These are phyloP conservation scores for Lithobius niger DNA, from an alignment of 1,140 invertebrate genomes.

Conservation along the genomic window DNA sequence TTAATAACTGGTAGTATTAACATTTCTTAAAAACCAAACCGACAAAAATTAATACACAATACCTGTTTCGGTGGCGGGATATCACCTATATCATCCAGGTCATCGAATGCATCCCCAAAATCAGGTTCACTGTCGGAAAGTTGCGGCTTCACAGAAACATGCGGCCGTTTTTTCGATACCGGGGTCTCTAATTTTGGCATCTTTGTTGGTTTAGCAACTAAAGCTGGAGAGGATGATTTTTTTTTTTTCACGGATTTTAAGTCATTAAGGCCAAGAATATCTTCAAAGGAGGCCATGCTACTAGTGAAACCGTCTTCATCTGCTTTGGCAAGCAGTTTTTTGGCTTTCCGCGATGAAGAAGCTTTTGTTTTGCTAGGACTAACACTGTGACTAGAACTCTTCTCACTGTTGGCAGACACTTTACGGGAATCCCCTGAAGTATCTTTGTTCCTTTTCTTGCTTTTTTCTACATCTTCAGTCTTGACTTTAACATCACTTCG, in stretches of 20 bases:
- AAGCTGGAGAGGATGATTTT: background rate
- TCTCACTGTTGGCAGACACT: background rate
- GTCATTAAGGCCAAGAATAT: background rate
- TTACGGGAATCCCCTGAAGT: background rate
- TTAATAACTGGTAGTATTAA: too few species aligned
- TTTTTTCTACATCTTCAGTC: background rate
- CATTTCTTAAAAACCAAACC: too few species aligned
- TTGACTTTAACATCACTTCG: background rate
- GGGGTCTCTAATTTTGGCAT: too few species aligned
- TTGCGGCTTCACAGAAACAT: too few species aligned
- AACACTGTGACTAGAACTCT: background rate
- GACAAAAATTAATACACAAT: too few species aligned
- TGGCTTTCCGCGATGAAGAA: background rate
- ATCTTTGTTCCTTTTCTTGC: background rate
- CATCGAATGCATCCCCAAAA: too few species aligned
- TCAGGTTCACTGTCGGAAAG: too few species aligned
- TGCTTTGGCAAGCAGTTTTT: background rate
- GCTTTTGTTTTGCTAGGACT: background rate
- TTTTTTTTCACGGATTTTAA: background rate
- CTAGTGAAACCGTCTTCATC: constrained; percentile 1
- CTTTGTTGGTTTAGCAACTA: too few species aligned
- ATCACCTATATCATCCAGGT: too few species aligned
- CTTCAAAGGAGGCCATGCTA: constrained; percentile 3
- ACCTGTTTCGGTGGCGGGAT: too few species aligned
- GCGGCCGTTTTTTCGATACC: too few species aligned